Conservation (phyloP, 2,797 vertebrate species). For the Podarcis lilfordi region DNA sequence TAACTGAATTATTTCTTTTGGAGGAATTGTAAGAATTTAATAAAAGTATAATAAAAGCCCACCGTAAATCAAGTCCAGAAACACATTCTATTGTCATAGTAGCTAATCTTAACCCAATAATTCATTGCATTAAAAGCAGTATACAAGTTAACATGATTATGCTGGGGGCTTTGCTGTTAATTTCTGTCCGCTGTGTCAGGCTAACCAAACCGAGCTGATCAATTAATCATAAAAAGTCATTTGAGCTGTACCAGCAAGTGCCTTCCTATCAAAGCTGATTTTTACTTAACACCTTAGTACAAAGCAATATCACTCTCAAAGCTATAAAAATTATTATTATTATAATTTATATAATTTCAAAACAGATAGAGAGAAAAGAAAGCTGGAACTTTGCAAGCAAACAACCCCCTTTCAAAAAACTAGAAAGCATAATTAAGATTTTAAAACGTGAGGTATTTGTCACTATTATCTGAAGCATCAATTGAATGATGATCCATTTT, state of each 20-base stretch:
- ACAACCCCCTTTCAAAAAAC: neutral
- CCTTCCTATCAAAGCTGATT: neutral
- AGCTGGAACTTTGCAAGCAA: neutral
- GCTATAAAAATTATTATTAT: too few species aligned
- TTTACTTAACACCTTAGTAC: conserved; percentile 7
- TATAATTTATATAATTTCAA: neutral
- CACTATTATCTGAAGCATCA: neutral
- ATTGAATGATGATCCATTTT: neutral
- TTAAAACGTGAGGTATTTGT: neutral
- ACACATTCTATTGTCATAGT: neutral
- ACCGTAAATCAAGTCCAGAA: neutral
- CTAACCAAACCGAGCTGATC: conserved; percentile 22
- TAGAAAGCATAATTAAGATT: neutral
- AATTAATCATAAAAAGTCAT: conserved; percentile 36
- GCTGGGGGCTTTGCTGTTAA: neutral
- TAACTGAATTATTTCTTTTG: neutral
- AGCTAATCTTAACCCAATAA: neutral
- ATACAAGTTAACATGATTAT: neutral
- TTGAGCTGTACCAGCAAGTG: conserved; percentile 2
- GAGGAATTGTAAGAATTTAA: neutral
- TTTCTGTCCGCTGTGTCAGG: neutral
- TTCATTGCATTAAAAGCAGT: neutral
- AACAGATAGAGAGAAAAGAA: neutral
- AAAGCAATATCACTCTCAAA: neutral
- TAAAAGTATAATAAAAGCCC: neutral